Evolutionary conservation across 64 coral and sea anemone genomes (phyloP).

Genomic region (Montipora efflorescens): DNA sequence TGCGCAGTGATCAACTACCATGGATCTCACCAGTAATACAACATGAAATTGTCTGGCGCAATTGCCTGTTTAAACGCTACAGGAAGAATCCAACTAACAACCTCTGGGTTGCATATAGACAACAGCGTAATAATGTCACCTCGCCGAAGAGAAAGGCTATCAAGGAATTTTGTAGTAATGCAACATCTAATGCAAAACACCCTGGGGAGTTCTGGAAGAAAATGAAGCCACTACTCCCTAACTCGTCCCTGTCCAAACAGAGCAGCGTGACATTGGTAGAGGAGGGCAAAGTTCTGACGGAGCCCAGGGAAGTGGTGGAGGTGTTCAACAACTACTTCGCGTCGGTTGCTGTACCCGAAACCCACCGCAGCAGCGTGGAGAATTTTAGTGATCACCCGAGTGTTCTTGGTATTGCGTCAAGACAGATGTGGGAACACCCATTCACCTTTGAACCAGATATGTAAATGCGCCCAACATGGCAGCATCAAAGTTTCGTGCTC

Average conservation of each 20-base stretch:
- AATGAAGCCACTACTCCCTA: slow-evolving; percentile 50
- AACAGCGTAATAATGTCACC: slow-evolving; percentile 14
- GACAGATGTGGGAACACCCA: too few relatives aligned
- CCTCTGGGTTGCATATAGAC: slow-evolving; percentile 18
- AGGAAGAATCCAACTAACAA: not conserved
- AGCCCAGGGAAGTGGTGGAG: not conserved
- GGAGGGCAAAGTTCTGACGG: not conserved
- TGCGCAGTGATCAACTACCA: slow-evolving; percentile 32
- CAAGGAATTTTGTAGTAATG: slow-evolving; percentile 39
- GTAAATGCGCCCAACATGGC: not conserved
- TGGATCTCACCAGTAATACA: slow-evolving; percentile 49
- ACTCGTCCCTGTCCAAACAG: not conserved
- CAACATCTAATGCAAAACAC: slow-evolving; percentile 34
- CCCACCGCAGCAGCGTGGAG: not conserved
- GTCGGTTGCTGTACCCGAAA: too few relatives aligned
- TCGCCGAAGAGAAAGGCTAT: not conserved
- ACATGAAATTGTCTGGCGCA: slow-evolving; percentile 11
- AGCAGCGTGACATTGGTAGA: slow-evolving; percentile 13
- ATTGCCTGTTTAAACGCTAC: slow-evolving; percentile 11
- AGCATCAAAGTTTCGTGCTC: too few relatives aligned
- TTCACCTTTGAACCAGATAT: too few relatives aligned
- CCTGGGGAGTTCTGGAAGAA: slow-evolving; percentile 47
- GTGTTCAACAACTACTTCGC: slow-evolving; percentile 26
- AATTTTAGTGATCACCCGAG: slow-evolving; percentile 6
- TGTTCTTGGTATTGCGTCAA: not conserved